These are phyloP conservation scores for Cephonodes hylas DNA, from an alignment of 2,888 invertebrate genomes.

Conservation along the genomic window DNA sequence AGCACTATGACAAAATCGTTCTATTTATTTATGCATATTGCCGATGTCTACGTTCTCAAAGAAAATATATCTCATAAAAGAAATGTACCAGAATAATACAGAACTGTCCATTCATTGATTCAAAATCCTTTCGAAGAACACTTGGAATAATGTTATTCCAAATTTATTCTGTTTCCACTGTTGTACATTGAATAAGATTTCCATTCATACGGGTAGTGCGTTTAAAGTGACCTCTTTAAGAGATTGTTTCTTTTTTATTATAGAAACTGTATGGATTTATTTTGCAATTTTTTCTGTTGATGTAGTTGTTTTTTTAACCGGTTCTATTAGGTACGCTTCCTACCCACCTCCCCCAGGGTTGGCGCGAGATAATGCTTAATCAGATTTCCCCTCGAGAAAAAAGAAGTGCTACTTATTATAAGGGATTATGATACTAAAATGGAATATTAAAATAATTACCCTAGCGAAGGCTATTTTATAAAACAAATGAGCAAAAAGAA, in stretches of 20 bases:
- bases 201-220: slow-evolving; percentile 42
- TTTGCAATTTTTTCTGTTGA: not conserved
- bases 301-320: no score
- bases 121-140: slow-evolving; percentile 58
- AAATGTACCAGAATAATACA: slow-evolving; percentile 5
- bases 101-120: slow-evolving; percentile 46
- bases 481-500: no score
- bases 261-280: not conserved
- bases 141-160: slow-evolving; percentile 59
- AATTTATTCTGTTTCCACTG: slow-evolving; percentile 54
- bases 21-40: not conserved
- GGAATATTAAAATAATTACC: no score
- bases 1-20: not conserved
- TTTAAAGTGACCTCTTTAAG: slow-evolving; percentile 40
- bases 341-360: no score
- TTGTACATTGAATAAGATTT: slow-evolving; percentile 56
- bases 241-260: slow-evolving; percentile 15
- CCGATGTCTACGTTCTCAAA: not conserved
- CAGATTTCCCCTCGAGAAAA: no score
- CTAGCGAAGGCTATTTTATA: no score
- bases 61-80: slow-evolving; percentile 1
- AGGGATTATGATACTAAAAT: no score
- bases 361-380: no score
- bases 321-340: no score
- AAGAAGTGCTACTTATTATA: no score